phyloP scores from a whole-genome alignment of 2,797 vertebrate genomes.

The Ataeniobius toweri region DNA sequence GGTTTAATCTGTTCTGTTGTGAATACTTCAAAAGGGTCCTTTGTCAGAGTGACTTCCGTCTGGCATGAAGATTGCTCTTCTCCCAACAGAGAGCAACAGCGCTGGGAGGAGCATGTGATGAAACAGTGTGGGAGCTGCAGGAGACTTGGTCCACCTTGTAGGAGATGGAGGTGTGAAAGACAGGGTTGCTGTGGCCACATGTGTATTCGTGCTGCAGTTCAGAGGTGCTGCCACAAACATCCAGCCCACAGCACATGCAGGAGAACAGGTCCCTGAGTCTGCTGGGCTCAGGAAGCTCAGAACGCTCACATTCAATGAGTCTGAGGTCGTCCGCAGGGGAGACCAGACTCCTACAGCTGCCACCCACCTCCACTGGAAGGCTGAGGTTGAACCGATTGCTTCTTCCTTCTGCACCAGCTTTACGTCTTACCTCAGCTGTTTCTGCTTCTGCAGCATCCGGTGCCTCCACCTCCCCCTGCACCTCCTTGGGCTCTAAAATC shows the following conservation, averaged over 20 bases:
- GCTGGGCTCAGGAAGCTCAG: constrained; percentile 27
- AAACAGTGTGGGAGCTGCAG: constrained; percentile 74
- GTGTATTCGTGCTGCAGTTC: constrained; percentile 64
- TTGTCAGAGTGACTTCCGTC: constrained; percentile 83
- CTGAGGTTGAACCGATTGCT: constrained; percentile 72
- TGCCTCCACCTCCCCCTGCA: constrained; percentile 31
- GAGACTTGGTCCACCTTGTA: constrained; percentile 79
- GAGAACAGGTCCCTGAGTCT: constrained; percentile 75
- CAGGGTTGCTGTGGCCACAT: constrained; percentile 81
- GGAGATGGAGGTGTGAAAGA: constrained; percentile 86
- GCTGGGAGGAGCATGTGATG: constrained; percentile 75
- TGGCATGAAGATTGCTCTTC: constrained; percentile 55
- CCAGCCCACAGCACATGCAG: constrained; percentile 76
- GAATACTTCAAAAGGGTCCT: neutral
- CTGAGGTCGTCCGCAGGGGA: constrained; percentile 62
- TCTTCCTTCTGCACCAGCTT: constrained; percentile 52
- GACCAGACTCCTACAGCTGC: constrained; percentile 81
- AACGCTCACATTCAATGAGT: constrained; percentile 39
- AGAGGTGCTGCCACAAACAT: constrained; percentile 36
- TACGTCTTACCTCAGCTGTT: neutral
- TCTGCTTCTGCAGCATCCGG: constrained; percentile 30
- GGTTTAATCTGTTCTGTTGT: constrained; percentile 10
- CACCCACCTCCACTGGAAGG: constrained; percentile 78
- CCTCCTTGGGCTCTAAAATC: constrained; percentile 27
- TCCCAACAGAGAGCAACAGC: constrained; percentile 64